A percentile compares a stretch with the other conserved stretches of the same genome.
Conservation (phyloP, 1,140 invertebrate species). For the Drosophila orosa region DNA sequence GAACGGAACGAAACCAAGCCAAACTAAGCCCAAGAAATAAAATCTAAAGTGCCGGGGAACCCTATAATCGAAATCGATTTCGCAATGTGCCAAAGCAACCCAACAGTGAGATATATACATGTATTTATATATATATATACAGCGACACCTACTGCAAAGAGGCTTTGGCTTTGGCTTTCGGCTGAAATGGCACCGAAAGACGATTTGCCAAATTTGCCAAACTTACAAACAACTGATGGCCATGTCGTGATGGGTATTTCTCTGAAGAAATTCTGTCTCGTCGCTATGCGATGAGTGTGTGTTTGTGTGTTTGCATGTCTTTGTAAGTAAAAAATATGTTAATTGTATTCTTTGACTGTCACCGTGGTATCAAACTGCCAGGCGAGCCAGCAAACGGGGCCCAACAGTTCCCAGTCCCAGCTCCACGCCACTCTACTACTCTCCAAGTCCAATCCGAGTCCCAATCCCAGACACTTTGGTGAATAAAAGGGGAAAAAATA, state of each 20-base stretch:
- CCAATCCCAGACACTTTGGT: conserved; percentile 14
- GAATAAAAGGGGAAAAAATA: not conserved
- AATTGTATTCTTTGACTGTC: conserved; percentile 76
- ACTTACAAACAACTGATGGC: conserved; percentile 62
- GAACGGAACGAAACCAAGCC: conserved; percentile 24
- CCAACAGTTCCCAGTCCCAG: conserved; percentile 21
- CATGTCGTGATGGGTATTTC: conserved; percentile 59
- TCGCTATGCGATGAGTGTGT: conserved; percentile 2
- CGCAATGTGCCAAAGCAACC: conserved; percentile 54
- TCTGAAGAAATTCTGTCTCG: conserved; percentile 22
- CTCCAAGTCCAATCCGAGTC: not conserved
- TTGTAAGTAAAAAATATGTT: conserved; percentile 79
- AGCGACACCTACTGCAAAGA: conserved; percentile 31
- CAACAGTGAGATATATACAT: conserved; percentile 20
- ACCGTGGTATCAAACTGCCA: conserved; percentile 52
- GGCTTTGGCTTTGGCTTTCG: not conserved
- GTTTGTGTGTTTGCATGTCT: conserved; percentile 49
- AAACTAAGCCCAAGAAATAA: conserved; percentile 26
- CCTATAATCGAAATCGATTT: conserved; percentile 70
- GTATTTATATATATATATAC: conserved; percentile 11
- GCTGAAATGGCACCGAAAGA: conserved; percentile 51
- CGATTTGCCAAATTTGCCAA: conserved; percentile 75
- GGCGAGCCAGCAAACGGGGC: conserved; percentile 8
- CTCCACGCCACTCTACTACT: not conserved
- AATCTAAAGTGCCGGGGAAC: conserved; percentile 42